These are phyloP conservation scores for Euplexia lucipara DNA, from an alignment of 2,888 invertebrate species.

Conservation along the genomic window DNA sequence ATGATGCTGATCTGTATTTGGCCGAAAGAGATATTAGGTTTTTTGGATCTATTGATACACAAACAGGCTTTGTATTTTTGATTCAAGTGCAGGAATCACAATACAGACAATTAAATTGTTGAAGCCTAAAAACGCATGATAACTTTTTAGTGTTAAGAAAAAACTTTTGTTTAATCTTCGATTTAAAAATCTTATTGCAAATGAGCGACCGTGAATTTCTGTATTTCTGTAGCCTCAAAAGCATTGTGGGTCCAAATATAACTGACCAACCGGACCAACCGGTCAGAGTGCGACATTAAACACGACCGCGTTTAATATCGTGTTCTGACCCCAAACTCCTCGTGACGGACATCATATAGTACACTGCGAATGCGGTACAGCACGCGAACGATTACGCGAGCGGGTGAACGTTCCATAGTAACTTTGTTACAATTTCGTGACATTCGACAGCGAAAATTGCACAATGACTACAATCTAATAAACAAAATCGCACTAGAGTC, in stretches of 20 bases:
- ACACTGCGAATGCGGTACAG: slow-evolving; percentile 67
- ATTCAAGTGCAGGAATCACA: not conserved
- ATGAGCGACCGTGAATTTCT: slow-evolving; percentile 5
- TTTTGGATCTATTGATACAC: slow-evolving; percentile 20
- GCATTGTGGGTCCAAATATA: slow-evolving; percentile 67
- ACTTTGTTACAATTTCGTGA: slow-evolving; percentile 79
- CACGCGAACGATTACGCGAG: slow-evolving; percentile 81
- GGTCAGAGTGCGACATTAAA: no score
- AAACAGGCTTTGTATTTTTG: not conserved
- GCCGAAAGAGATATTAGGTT: slow-evolving; percentile 36
- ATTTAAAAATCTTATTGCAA: slow-evolving; percentile 17
- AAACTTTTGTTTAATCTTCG: slow-evolving; percentile 6
- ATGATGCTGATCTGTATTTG: slow-evolving; percentile 49
- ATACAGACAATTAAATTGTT: not conserved
- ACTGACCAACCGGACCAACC: slow-evolving; percentile 69
- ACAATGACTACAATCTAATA: slow-evolving; percentile 74
- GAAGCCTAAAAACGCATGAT: not conserved
- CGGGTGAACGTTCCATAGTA: slow-evolving; percentile 78
- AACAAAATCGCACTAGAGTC: slow-evolving; percentile 70
- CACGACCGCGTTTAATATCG: slow-evolving; percentile 76
- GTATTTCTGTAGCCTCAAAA: slow-evolving; percentile 16
- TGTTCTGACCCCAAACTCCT: slow-evolving; percentile 81
- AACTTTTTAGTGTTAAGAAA: not conserved
- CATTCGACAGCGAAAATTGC: slow-evolving; percentile 74
- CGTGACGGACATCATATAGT: slow-evolving; percentile 78